These are phyloP conservation scores for Rhyacophila brunnea DNA, from an alignment of 1,140 invertebrate genomes.

Conservation along the genomic window DNA sequence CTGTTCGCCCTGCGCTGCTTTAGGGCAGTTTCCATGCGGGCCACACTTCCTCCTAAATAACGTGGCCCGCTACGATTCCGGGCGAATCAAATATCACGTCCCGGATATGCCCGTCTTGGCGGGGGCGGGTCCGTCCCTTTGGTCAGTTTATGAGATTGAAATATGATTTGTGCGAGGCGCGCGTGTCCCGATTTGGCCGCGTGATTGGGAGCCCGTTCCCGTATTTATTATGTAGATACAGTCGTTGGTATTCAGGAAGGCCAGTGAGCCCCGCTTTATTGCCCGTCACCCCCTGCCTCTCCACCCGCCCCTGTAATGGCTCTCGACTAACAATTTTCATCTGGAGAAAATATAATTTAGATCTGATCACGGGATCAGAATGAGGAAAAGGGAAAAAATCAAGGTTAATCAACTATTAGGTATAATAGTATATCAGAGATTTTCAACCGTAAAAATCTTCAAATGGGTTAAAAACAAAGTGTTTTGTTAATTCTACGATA, in stretches of 20 bases:
- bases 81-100: conserved; percentile 34
- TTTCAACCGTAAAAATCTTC: too few relatives aligned
- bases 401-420: too few relatives aligned
- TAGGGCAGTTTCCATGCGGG: conserved; percentile 33
- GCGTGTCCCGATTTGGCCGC: conserved; percentile 32
- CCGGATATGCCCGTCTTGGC: conserved; percentile 17
- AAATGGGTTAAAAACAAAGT: too few relatives aligned
- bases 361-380: background rate
- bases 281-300: conserved; percentile 15
- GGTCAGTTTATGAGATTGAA: conserved; percentile 38
- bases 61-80: conserved; percentile 25
- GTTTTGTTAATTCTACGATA: too few relatives aligned
- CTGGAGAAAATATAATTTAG: background rate
- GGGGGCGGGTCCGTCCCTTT: conserved; percentile 9
- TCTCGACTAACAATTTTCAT: too few relatives aligned
- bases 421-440: too few relatives aligned
- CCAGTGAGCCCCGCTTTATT: conserved; percentile 21
- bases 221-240: conserved; percentile 36
- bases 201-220: conserved; percentile 25
- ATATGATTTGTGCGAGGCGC: conserved; percentile 36
- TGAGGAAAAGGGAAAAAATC: too few relatives aligned
- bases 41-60: conserved; percentile 34
- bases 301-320: conserved; percentile 1
- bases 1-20: conserved; percentile 18
- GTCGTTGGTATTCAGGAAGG: conserved; percentile 33